A percentile compares a stretch with the other conserved stretches of the same genome.
phyloP scores from a whole-genome alignment of 2,888 invertebrate species.

The Sthenelais limicola region DNA sequence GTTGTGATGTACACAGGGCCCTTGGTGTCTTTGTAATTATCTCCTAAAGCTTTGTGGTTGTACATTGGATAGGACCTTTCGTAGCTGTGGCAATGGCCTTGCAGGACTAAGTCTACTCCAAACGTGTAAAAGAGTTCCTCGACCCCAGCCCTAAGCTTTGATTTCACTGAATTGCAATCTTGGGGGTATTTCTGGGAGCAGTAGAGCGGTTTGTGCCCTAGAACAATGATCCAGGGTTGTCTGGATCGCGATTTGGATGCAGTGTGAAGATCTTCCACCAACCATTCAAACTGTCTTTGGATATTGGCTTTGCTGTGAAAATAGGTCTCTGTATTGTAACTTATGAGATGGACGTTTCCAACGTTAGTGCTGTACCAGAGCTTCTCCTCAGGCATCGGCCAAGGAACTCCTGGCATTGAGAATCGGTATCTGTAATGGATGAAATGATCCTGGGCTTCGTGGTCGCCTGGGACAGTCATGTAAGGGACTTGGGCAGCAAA shows the following conservation, averaged over 20 bases:
- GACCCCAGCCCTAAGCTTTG: constrained; percentile 41
- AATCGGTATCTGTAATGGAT: constrained; percentile 60
- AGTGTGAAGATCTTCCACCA: constrained; percentile 59
- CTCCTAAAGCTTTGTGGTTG: constrained; percentile 52
- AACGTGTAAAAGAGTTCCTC: constrained; percentile 63
- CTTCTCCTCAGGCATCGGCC: constrained; percentile 64
- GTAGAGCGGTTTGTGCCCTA: constrained; percentile 71
- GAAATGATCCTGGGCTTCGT: constrained; percentile 57
- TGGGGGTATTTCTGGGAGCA: constrained; percentile 70
- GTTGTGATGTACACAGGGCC: constrained; percentile 63
- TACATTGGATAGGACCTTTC: constrained; percentile 64
- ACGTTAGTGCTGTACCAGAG: constrained; percentile 69
- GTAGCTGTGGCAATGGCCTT: constrained; percentile 62
- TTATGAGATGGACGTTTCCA: constrained; percentile 60
- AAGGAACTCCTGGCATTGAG: constrained; percentile 61
- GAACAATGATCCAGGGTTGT: constrained; percentile 68
- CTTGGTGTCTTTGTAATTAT: constrained; percentile 57
- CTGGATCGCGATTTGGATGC: constrained; percentile 58
- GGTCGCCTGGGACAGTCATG: constrained; percentile 66
- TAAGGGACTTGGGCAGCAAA: constrained; percentile 66
- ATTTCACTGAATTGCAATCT: constrained; percentile 53
- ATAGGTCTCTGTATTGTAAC: constrained; percentile 57
- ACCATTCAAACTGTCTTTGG: constrained; percentile 78
- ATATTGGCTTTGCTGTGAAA: constrained; percentile 47
- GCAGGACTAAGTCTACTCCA: constrained; percentile 62